Evolutionary conservation across 2,113 vertebrate genomes (phyloP), one percentile per base, ranked within the genome.

Genomic region (Centrocercus urophasianus): DNA sequence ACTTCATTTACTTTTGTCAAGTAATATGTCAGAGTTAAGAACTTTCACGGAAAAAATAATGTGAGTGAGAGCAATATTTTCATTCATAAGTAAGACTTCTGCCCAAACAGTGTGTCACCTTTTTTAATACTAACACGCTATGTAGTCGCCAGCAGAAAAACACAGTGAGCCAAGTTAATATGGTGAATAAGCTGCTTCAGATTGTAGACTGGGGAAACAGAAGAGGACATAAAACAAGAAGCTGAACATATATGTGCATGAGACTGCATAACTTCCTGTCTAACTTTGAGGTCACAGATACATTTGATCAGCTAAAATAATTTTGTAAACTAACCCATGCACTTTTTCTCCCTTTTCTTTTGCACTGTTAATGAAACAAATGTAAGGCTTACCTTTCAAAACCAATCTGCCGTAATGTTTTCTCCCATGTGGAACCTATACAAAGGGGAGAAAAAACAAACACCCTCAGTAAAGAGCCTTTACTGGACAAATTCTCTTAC

Each of bases 351-450:
- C 42, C 50, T 71, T 82, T 81, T 38, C 24, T 81, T 79, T 85
- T 69, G 25, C 36, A 83, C 19, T 48, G 20, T 13, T 59, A 91
- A 91, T n/a, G 60, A 87, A 83, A 81, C 52, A 78, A 94, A 78
- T 34, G 8, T 8, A 28, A 14, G 10, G 70, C 98, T 98, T 98
- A 99, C 99, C 99, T 99, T 97, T 99, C 99, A 95, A 99, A 99
- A 91, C 99, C 99, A 76, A 99, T 98, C 93, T 99, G 99, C 85
- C 99, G 97, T 75, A 99, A 97, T 56, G 99, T 98, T 97, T 98
- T 99, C 97, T 99, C 99, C 99, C 99, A 99, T 1, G 97, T 95
- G 5, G 98, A 98, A 97, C 99, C 99, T 99, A 86, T 6, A 97
- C 63, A 89, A 13, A 93, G 80, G 96, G 93, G 54, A 86, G 83